Evolutionary conservation across 2,888 invertebrate genomes (phyloP), one percentile per base, ranked within the genome.

Genomic region (Balanococcus diminutus): DNA sequence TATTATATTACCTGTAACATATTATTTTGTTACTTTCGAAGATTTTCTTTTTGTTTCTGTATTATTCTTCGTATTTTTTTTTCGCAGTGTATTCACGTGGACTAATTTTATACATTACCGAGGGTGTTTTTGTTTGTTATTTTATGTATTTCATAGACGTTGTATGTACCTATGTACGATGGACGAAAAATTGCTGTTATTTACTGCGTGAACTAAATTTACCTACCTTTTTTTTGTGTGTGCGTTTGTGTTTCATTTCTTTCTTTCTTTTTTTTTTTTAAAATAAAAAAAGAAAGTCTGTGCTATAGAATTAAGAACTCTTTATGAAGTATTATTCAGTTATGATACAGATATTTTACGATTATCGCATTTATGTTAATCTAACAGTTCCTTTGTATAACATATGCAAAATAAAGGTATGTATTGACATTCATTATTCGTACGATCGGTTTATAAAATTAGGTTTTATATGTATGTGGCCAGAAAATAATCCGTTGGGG

Each of bases 321-420:
- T n/a, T 19, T 39, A 42, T 25, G 81, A 81, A 81, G 81, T 81
- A 81, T 81, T 81, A 81, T 81, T 67, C 67, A 11, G 31, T 67
- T 67, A 67, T 31, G 31, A 28, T 67, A 67, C 67, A 67, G 67
- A 9, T 82, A 31, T 83, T 83, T 61, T 83, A 83, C 61, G 31
- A 9, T 83, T 83, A 61, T 83, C 83, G 83, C 83, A 83, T 84
- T 84, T 84, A 84, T 84, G 67, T 84, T 84, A 84, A 82, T 82
- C 82, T 42, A 82, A 84, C 84, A 84, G 84, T 84, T 84, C 84
- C 84, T 84, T 67, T 84, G 84, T 84, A 67, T 84, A 72, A 72
- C 84, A 67, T 72, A 84, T 72, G 72, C 67, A 84, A 84, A 67
- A 84, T 84, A 72, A 72, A 72, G 31, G 36, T 31, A 61, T 51